Evolutionary conservation across 2,888 invertebrate species (phyloP).

Genomic region (Agrilus mali): DNA sequence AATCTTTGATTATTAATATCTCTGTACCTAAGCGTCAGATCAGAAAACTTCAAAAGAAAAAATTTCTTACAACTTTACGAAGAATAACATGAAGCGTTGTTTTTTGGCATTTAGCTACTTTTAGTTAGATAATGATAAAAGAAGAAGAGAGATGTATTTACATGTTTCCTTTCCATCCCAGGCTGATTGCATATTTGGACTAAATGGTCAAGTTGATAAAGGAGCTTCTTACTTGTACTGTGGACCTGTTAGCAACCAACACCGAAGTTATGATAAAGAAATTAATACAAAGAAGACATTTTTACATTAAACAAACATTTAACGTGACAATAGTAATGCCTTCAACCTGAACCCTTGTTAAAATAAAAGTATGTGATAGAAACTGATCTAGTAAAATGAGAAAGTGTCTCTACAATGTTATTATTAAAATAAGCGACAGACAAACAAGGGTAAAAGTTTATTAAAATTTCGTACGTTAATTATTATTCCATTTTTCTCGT

Average conservation of each 20-base stretch:
- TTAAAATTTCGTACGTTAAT: constrained; percentile 24
- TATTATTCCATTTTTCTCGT: constrained; percentile 23
- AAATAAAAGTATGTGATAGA: no score
- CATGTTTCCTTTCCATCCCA: constrained; percentile 66
- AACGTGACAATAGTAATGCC: no score
- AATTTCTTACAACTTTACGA: no score
- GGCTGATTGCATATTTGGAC: constrained; percentile 94
- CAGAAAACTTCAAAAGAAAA: no score
- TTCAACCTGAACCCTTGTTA: no score
- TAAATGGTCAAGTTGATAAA: constrained; percentile 89
- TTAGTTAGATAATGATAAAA: constrained; percentile 5
- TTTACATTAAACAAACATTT: not conserved
- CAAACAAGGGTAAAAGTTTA: not conserved
- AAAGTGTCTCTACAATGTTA: not conserved
- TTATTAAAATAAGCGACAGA: not conserved
- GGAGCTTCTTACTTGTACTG: constrained; percentile 89
- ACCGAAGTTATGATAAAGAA: constrained; percentile 17
- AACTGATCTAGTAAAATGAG: no score
- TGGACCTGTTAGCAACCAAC: constrained; percentile 58
- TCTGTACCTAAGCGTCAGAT: no score
- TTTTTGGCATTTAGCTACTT: not conserved
- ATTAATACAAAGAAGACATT: constrained; percentile 2
- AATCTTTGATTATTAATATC: no score
- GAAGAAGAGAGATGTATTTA: constrained; percentile 36
- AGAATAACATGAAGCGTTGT: no score